A percentile compares a stretch with the other conserved stretches of the same genome.
Evolutionary conservation across 2,797 vertebrate species (phyloP).

Genomic region (Clamator glandarius): DNA sequence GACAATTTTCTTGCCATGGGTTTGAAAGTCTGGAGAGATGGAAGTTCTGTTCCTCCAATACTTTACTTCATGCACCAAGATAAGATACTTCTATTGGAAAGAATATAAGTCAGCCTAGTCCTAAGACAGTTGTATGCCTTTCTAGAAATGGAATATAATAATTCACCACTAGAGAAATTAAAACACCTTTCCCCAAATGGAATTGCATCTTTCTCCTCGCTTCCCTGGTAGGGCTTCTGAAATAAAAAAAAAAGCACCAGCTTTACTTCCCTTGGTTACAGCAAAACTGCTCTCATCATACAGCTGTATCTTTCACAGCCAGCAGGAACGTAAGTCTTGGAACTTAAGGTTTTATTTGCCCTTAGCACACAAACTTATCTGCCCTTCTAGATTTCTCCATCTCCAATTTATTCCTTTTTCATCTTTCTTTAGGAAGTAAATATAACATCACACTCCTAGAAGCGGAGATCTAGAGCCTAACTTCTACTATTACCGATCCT

Average conservation of each 20-base stretch:
- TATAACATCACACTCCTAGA: background rate
- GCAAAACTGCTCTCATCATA: background rate
- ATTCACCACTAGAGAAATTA: background rate
- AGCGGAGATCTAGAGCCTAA: background rate
- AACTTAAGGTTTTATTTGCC: background rate
- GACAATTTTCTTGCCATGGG: conserved; percentile 25
- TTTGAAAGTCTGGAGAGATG: conserved; percentile 49
- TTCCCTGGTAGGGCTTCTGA: background rate
- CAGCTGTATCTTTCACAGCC: background rate
- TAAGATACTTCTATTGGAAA: background rate
- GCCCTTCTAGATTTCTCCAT: background rate
- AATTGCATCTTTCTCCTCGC: background rate
- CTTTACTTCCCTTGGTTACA: background rate
- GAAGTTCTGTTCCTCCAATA: background rate
- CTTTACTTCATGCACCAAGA: background rate
- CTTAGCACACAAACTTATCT: background rate
- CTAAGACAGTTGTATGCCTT: background rate
- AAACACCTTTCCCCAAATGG: background rate
- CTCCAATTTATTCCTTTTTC: background rate
- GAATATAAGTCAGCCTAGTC: background rate
- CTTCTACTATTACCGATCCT: background rate
- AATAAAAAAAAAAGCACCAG: background rate
- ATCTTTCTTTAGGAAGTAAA: background rate
- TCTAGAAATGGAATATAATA: background rate
- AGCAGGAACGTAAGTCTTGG: background rate